Evolutionary conservation across 2,113 vertebrate genomes (phyloP).

Genomic region (Callospermophilus lateralis): DNA sequence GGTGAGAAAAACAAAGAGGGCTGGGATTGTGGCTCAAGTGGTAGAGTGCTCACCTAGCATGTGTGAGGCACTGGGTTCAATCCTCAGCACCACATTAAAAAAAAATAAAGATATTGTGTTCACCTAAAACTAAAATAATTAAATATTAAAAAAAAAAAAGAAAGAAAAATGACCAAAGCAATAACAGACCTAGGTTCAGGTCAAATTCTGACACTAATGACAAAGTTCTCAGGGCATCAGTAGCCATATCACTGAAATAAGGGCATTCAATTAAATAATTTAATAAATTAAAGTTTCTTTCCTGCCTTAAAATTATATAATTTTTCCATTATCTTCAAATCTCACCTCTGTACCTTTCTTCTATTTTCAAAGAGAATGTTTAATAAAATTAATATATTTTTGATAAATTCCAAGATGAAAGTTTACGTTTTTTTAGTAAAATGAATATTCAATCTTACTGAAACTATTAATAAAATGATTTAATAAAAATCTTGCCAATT

Average conservation of each 20-base stretch:
- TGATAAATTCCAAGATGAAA: constrained; percentile 58
- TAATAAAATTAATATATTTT: constrained; percentile 26
- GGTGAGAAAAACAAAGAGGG: background rate
- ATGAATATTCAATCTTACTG: background rate
- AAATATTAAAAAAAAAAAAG: no score
- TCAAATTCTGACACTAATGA: constrained; percentile 2
- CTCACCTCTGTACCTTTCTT: background rate
- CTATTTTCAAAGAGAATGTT: constrained; percentile 26
- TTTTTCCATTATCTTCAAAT: constrained; percentile 2
- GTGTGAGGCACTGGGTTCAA: no score
- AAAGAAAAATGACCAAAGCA: background rate
- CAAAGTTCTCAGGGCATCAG: background rate
- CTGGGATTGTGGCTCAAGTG: no score
- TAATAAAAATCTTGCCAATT: background rate
- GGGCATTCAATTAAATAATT: constrained; percentile 13
- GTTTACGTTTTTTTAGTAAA: background rate
- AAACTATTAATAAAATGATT: background rate
- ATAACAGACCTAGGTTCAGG: background rate
- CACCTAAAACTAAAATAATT: no score
- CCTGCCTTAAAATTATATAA: background rate
- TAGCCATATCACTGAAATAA: background rate
- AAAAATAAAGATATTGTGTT: no score
- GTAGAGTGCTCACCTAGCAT: no score
- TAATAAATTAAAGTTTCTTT: background rate
- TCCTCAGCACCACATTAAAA: no score